Evolutionary conservation across 1,140 invertebrate genomes (phyloP), one percentile per base, ranked within the genome.

Genomic region (Drosophila sechellia): DNA sequence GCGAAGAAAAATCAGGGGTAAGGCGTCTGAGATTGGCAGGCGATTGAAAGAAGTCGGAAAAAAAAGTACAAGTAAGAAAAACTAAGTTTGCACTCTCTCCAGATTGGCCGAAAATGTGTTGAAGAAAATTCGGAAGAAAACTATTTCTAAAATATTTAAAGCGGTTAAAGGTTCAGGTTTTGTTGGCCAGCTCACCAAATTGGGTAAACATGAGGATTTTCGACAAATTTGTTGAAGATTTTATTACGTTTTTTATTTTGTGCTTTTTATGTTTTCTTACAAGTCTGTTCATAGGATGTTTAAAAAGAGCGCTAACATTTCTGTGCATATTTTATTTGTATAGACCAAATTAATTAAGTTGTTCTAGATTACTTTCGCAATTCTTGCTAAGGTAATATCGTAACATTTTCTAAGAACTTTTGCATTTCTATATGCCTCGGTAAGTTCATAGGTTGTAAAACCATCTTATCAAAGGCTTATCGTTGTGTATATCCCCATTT

Each of bases 91-190:
- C 61, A 15, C 25, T 20, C 49, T 37, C 13, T 6, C 37, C 37
- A 35, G 12, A 63, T 53, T 57, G 39, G 39, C 42, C 59, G 20
- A 27, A 27, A 25, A 22, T 22, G 22, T 48, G 54, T 5, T 37
- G 25, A 43, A 15, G n/a, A 17, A 34, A 59, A 15, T 59, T 59
- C 15, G 54, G 40, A 2, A 20, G 4, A 37, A 64, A 64, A 64
- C 61, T 64, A 60, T 64, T 64, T 61, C 56, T 46, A 60, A 64
- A 61, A 64, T 64, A 61, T 64, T 61, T 61, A 61, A 64, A 45
- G 61, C 43, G 61, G 12, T 45, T 27, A 2, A 13, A 45, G 15
- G 11, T 56, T 20, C 34, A 4, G 12, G 6, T 52, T 22, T 22
- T 46, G 4, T 46, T 11, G 43, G 4, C 11, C 13, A 11, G 42